These are phyloP conservation scores for Hemicordylus capensis DNA, from an alignment of 2,113 vertebrate genomes.

Conservation along the genomic window DNA sequence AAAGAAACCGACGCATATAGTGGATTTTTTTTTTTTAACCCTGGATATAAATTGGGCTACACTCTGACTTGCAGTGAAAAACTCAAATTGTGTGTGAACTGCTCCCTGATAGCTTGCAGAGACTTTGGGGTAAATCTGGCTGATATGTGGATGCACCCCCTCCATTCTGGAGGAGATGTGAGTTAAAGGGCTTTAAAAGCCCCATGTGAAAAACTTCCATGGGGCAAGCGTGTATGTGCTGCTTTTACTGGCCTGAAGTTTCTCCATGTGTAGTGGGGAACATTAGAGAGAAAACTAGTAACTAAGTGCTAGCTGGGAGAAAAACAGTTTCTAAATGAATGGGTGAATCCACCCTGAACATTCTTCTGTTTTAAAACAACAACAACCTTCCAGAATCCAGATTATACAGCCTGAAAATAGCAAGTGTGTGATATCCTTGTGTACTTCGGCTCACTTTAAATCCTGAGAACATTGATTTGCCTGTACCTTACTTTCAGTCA, in stretches of 20 bases:
- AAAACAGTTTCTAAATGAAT: not conserved
- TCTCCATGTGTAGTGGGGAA: not conserved
- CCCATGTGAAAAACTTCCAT: no score
- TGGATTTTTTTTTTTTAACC: no score
- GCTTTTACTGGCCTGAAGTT: not conserved
- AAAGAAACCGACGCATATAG: no score
- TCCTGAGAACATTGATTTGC: not conserved
- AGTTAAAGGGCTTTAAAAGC: no score
- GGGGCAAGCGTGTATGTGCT: not conserved
- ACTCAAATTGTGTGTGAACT: no score
- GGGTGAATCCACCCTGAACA: not conserved
- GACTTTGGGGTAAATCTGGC: no score
- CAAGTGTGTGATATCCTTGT: not conserved
- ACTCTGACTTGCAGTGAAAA: no score
- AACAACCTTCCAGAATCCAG: slow-evolving; percentile 27
- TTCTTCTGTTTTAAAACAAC: not conserved
- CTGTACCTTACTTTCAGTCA: slow-evolving; percentile 6
- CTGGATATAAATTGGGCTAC: no score
- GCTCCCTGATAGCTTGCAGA: no score
- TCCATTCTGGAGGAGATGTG: no score
- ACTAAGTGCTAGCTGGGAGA: not conserved
- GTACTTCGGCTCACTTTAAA: not conserved
- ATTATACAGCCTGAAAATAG: slow-evolving; percentile 19
- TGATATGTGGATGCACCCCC: no score
- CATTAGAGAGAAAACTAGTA: not conserved